A percentile compares a stretch with the other conserved stretches of the same genome.
These are phyloP conservation scores for Chloropsis cyanopogon DNA, from an alignment of 2,113 vertebrate species.

Conservation along the genomic window DNA sequence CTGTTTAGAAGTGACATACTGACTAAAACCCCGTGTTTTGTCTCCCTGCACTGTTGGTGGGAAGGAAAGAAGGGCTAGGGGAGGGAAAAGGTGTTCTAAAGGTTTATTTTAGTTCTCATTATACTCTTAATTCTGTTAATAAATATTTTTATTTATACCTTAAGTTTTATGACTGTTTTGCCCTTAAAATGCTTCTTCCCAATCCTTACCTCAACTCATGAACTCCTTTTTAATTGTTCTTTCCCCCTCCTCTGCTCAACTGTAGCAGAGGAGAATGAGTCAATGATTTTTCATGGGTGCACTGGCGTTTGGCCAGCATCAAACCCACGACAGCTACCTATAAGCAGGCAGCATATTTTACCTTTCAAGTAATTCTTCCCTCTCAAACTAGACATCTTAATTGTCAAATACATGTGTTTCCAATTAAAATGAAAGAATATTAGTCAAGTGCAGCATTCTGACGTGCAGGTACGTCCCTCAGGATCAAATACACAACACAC, in stretches of 20 bases:
- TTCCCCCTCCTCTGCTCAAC: neutral
- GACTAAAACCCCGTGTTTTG: neutral
- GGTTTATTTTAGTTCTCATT: neutral
- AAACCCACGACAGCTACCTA: neutral
- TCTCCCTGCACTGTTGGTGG: neutral
- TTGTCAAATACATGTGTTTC: neutral
- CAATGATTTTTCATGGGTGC: neutral
- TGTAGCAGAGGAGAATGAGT: neutral
- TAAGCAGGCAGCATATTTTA: neutral
- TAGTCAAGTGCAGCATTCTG: neutral
- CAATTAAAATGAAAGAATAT: neutral
- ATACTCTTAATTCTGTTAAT: neutral
- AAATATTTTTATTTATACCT: neutral
- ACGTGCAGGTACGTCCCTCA: neutral
- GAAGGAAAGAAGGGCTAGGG: neutral
- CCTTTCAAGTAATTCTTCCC: neutral
- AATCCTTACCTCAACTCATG: neutral
- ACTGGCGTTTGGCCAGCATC: neutral
- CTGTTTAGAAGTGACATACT: neutral
- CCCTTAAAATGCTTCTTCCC: neutral
- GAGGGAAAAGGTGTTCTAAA: neutral
- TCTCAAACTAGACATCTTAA: neutral
- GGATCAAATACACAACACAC: neutral
- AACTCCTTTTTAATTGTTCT: neutral
- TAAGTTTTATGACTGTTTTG: neutral